Base-by-base conservation (phyloP, 2,113 vertebrate genomes). In the Gadus chalcogrammus region DNA sequence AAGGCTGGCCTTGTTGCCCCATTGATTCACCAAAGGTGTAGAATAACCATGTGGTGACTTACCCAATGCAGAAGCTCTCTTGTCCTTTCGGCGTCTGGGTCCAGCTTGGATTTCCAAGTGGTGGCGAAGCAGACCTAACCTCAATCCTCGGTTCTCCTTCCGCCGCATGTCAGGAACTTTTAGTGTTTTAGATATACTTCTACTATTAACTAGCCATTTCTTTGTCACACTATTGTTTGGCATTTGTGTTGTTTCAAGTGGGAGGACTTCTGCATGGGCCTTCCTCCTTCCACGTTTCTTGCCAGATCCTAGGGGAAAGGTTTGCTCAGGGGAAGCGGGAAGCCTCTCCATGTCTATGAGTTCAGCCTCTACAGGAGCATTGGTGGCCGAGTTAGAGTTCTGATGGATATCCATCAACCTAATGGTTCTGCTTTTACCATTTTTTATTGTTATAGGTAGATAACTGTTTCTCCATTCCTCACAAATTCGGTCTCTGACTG, bases 111-210 rank as follows among this genome's bases (percentile, higher is more conserved):
- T 87, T 70, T 28, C 64, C 73, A 91, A 92, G 67, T 82, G 79
- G 0, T 70, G 71, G 8, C 90, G 90, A 52, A 91, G 73, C 61
- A 91, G 81, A 1, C 53, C 85, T 70, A 88, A 91, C 18, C 65
- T 81, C 72, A 92, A 68, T 52, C 76, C 17, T 5, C 13, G n/a
- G 11, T 76, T 78, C 2, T 69, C 61, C 7, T 74, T 2, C 8
- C 69, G 13, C 53, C 72, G 64, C 16, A 3, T 18, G 7, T 9
- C 20, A 70, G 53, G 55, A 58, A 2, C 55, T 17, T 58, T 58
- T n/a, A 1, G 15, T 1, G 1, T 58, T 58, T 58, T 58, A 58
- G 55, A 16, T n/a, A n/a, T 58, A 16, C 55, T 58, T 15, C 24
- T 24, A 22, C 65, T 3, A 18, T 48, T 9, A 12, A 48, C 42